Base-by-base conservation (phyloP, 1,140 invertebrate genomes). In the Eueides isabella region DNA sequence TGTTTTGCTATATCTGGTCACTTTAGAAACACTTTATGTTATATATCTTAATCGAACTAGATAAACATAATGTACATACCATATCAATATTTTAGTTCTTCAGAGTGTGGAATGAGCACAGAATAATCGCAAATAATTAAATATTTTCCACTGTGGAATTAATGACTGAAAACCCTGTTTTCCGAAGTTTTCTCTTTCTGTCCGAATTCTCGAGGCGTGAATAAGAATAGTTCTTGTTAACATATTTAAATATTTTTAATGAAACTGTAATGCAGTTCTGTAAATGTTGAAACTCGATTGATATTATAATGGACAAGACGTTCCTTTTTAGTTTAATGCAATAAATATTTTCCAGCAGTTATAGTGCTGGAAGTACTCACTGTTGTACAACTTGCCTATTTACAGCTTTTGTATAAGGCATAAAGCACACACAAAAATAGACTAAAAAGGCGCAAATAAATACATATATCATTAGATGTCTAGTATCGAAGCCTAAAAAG, bases 321-420 rank as follows among this genome's bases (percentile, higher is more conserved):
- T 78, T 76, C 67, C 76, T 68, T 79, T 71, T 76, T 71, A 29
- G 75, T 79, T 82, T 77, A 82, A 84, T 77, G 72, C 71, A 76
- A 81, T 67, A 79, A 79, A 79, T 74, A 77, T 79, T 78, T 72
- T 78, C 73, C 77, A 70, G 73, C 75, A 79, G 73, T 81, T 78
- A 80, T 77, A 80, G 76, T 69, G 63, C 74, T 76, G 81, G 77
- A 82, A 80, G 63, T 77, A 75, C 79, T 76, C 74, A 75, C 80
- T 79, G 71, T 72, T 76, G 44, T 69, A 83, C 78, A 68, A 71
- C 61, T 77, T 75, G 70, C 71, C 72, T 62, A 44, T 73, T 72
- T 66, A 63, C 26, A 62, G 23, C 28, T 62, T 29, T 29, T 11
- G 16, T 29, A 62, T n/a, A n/a, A n/a, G n/a, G n/a, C n/a, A n/a